Evolutionary conservation across 2,113 vertebrate species (phyloP).

Genomic region (Camelus bactrianus): DNA sequence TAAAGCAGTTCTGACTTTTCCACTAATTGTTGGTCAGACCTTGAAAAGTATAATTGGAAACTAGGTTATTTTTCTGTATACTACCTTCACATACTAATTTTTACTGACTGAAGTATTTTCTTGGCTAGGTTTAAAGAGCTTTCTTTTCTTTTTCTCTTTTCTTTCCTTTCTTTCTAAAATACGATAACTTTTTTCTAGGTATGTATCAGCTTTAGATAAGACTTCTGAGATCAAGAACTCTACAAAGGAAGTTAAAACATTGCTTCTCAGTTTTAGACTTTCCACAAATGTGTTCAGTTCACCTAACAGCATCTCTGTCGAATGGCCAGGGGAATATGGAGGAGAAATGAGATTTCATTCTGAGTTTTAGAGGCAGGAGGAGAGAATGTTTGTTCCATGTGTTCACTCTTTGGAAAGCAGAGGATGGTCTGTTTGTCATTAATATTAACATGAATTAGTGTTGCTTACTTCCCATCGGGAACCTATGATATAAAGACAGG

Average conservation of each 20-base stretch:
- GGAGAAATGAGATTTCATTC: conserved; percentile 37
- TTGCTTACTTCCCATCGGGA: conserved; percentile 23
- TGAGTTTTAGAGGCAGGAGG: conserved; percentile 22
- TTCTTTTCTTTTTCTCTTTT: not conserved
- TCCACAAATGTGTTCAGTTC: conserved; percentile 24
- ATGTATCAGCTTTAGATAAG: conserved; percentile 64
- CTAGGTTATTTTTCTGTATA: conserved; percentile 49
- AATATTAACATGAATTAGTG: conserved; percentile 55
- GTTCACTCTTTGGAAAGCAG: conserved; percentile 41
- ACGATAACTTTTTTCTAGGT: not conserved
- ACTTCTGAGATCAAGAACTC: conserved; percentile 35
- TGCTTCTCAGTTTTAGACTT: conserved; percentile 44
- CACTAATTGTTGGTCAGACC: conserved; percentile 47
- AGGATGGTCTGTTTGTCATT: conserved; percentile 61
- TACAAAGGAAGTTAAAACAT: conserved; percentile 48
- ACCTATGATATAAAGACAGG: not conserved
- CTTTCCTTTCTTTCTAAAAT: conserved; percentile 42
- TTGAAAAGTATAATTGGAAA: conserved; percentile 67
- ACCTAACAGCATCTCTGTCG: conserved; percentile 26
- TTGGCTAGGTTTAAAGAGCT: conserved; percentile 68
- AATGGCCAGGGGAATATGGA: not conserved
- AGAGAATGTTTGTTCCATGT: conserved; percentile 21
- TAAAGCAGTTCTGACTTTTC: conserved; percentile 24
- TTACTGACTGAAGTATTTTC: conserved; percentile 57
- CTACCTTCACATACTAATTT: conserved; percentile 58